A percentile compares a stretch with the other conserved stretches of the same genome.
Conservation (phyloP, 2,113 vertebrate genomes). For the Oryctolagus cuniculus region DNA sequence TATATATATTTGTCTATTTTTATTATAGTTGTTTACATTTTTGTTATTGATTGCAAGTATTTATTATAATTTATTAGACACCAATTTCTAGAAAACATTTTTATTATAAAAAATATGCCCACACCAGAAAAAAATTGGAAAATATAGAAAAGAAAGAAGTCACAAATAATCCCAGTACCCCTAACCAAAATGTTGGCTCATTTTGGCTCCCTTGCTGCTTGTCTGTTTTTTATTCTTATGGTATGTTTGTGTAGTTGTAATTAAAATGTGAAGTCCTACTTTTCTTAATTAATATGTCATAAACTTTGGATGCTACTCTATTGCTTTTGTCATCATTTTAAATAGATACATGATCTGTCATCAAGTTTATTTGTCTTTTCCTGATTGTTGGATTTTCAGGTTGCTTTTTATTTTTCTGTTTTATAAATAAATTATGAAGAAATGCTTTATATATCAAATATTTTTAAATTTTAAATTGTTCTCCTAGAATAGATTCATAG, state of each 20-base stretch:
- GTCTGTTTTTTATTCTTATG: background rate
- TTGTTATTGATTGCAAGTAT: conserved; percentile 1
- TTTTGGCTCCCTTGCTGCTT: background rate
- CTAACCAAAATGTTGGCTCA: conserved; percentile 1
- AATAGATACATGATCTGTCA: background rate
- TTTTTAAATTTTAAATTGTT: conserved; percentile 66
- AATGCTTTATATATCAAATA: background rate
- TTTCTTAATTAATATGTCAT: background rate
- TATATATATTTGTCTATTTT: background rate
- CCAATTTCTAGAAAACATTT: background rate
- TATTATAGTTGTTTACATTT: conserved; percentile 8
- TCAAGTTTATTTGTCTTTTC: background rate
- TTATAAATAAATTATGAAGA: conserved; percentile 42
- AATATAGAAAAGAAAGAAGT: conserved; percentile 38
- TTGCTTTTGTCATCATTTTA: conserved; percentile 5
- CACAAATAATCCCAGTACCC: background rate
- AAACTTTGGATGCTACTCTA: background rate
- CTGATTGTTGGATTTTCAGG: background rate
- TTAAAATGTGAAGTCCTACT: background rate
- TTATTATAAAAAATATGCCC: background rate
- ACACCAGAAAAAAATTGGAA: conserved; percentile 36
- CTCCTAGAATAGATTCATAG: conserved; percentile 54
- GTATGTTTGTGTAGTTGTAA: conserved; percentile 39
- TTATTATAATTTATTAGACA: conserved; percentile 24
- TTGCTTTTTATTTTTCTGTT: conserved; percentile 51